phyloP scores from a whole-genome alignment of 2,113 vertebrate genomes.

The Carollia perspicillata region DNA sequence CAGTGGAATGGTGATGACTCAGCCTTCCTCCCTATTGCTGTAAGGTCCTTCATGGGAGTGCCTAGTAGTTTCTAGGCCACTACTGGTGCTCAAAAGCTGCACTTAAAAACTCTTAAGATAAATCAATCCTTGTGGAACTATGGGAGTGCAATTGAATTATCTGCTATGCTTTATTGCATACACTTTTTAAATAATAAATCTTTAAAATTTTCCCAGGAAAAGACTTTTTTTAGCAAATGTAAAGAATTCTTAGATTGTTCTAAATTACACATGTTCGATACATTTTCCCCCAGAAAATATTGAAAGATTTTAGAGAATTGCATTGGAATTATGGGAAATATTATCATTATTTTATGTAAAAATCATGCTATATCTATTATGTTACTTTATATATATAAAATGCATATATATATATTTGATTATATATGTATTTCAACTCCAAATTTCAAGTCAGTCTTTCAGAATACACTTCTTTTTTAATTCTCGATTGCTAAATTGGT shows the following conservation, averaged over 20 bases:
- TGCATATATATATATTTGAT: not conserved
- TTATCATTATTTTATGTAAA: not conserved
- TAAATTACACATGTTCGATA: not conserved
- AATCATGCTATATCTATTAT: not conserved
- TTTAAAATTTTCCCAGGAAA: not conserved
- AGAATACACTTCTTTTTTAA: not conserved
- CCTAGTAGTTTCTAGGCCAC: not conserved
- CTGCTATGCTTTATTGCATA: not conserved
- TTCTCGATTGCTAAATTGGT: not conserved
- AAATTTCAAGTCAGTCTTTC: not conserved
- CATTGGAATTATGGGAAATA: not conserved
- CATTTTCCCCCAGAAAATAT: not conserved
- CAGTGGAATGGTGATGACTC: not conserved
- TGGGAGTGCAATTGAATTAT: not conserved
- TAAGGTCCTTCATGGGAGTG: not conserved
- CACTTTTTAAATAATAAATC: not conserved
- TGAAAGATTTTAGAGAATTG: not conserved
- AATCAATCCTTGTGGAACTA: not conserved
- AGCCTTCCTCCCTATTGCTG: rapidly evolving
- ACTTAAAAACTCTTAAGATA: not conserved
- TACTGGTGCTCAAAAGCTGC: not conserved
- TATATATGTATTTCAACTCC: not conserved
- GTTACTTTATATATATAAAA: too few species aligned
- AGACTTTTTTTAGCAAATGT: not conserved
- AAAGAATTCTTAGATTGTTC: not conserved